These are phyloP conservation scores for Brachyhypopomus occidentalis DNA, from an alignment of 2,113 vertebrate species.

Conservation along the genomic window DNA sequence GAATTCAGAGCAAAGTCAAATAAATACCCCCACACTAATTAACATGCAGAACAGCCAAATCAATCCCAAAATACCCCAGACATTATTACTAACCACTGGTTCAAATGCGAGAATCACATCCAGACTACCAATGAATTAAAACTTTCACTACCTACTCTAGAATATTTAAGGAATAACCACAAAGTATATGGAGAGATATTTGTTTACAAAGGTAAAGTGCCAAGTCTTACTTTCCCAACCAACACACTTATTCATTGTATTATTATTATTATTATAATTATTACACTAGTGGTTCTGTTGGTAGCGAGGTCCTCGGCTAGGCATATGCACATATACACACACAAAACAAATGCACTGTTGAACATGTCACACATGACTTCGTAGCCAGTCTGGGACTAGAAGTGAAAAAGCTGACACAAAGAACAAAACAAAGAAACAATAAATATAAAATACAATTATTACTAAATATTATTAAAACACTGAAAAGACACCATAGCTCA, in stretches of 20 bases:
- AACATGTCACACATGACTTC: neutral
- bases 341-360: neutral
- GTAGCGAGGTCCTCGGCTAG: neutral
- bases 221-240: too few species aligned
- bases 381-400: too few species aligned
- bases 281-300: neutral
- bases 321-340: constrained; percentile 8
- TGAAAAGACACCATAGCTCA: too few species aligned
- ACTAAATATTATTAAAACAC: too few species aligned
- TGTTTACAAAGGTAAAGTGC: too few species aligned
- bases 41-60: neutral
- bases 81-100: neutral
- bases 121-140: neutral
- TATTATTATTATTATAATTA: too few species aligned
- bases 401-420: too few species aligned
- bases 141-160: too few species aligned
- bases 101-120: neutral
- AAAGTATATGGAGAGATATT: too few species aligned
- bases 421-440: too few species aligned
- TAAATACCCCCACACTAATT: neutral
- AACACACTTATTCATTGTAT: constrained; percentile 4
- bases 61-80: neutral
- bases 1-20: neutral
- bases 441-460: too few species aligned
- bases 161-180: too few species aligned